Conservation (phyloP, 2,113 vertebrate genomes). For the Oceanodroma tethys region DNA sequence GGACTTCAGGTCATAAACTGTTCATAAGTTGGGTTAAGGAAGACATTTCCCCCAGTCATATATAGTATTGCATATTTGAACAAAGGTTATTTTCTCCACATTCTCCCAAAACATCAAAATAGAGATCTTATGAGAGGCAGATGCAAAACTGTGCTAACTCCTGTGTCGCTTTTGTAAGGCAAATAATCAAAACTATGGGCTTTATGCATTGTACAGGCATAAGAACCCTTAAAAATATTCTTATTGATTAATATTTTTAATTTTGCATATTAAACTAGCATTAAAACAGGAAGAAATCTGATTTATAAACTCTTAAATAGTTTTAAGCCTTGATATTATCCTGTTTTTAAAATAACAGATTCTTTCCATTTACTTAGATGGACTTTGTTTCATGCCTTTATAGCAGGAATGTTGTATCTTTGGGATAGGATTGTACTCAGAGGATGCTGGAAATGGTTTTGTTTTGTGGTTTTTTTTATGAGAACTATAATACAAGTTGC, state of each 20-base stretch:
- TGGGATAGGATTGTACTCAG: neutral
- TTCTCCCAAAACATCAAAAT: neutral
- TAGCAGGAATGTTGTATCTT: neutral
- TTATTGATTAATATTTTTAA: neutral
- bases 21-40: neutral
- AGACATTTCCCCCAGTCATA: neutral
- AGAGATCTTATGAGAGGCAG: neutral
- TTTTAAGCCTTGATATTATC: neutral
- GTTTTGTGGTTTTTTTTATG: neutral
- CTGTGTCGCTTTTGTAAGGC: neutral
- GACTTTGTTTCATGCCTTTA: neutral
- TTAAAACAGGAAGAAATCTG: neutral
- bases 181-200: neutral
- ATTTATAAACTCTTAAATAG: neutral
- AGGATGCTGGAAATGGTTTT: neutral
- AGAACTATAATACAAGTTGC: neutral
- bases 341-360: neutral
- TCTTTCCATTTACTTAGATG: neutral
- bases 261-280: neutral
- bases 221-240: neutral
- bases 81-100: neutral
- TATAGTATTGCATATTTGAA: neutral
- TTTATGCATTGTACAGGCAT: neutral
- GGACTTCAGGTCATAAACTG: neutral
- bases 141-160: neutral